Percentiles rank a stretch among this genome's conserved stretches.
Conservation (phyloP, 2,797 vertebrate genomes). For the Bucorvus abyssinicus region DNA sequence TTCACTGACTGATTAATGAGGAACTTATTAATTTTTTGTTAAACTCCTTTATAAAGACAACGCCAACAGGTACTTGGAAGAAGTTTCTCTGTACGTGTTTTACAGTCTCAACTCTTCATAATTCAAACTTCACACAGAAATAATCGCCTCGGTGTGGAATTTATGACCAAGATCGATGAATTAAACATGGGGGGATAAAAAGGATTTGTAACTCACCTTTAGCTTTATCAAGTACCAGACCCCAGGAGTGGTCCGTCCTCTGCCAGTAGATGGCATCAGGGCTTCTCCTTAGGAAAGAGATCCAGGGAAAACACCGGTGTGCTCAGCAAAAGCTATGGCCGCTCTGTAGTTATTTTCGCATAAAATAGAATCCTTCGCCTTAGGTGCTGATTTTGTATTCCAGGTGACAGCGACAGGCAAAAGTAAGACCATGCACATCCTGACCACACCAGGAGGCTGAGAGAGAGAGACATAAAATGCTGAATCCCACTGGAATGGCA, state of each 20-base stretch:
- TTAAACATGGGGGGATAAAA: background rate
- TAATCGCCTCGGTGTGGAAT: background rate
- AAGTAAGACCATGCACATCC: background rate
- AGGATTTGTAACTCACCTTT: background rate
- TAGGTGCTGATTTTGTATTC: background rate
- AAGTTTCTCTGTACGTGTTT: background rate
- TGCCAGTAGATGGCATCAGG: constrained; percentile 52
- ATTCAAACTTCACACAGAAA: background rate
- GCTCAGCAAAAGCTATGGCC: background rate
- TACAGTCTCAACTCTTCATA: background rate
- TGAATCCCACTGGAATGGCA: background rate
- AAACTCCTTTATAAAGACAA: background rate
- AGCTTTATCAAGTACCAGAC: background rate
- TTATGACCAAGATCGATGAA: background rate
- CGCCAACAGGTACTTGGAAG: background rate
- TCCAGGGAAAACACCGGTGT: background rate
- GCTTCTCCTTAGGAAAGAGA: background rate
- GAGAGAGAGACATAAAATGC: background rate
- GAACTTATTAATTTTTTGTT: background rate
- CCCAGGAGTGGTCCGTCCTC: background rate
- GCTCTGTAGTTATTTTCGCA: background rate
- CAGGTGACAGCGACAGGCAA: background rate
- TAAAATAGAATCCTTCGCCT: background rate
- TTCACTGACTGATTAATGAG: background rate
- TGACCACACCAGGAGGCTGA: background rate